Base-by-base conservation (phyloP, 1,140 invertebrate species). In the Antheraea pernyi region DNA sequence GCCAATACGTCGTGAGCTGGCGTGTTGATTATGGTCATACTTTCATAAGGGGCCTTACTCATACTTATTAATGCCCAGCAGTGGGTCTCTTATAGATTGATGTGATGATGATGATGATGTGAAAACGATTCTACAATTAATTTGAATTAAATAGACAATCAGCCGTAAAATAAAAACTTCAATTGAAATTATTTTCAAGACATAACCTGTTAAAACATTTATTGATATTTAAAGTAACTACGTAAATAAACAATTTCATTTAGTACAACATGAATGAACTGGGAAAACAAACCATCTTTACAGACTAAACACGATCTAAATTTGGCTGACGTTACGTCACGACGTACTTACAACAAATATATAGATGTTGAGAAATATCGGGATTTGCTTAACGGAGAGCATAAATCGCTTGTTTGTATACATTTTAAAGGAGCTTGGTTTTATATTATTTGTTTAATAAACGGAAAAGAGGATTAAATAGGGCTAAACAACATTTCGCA, bases 251-350 rank as follows among this genome's bases (percentile, higher is more conserved):
- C 39, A 58, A 30, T 64, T 67, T 11, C 22, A 36, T 39, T 9
- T 19, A 7, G 65, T 62, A 19, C 42, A 72, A 58, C 58, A 62
- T 46, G 39, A 72, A 71, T 69, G 68, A 74, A 65, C 22, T 58
- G 67, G 53, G 60, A 69, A 68, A 76, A 71, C 72, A 71, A 75
- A 72, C 61, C 60, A 16, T 70, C 53, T 70, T 70, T 65, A 69
- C 58, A 70, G 68, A 72, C 68, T 69, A 72, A 75, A 72, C 70
- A 75, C 53, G 65, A 70, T 72, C 68, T 75, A 75, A 65, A 70
- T 75, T 70, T 70, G 65, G 30, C 58, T 64, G 65, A 22, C 61
- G 46, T 75, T 65, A 74, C 72, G 69, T 74, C 68, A 70, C 58
- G 18, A 30, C 6, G 19, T 19, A 36, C 37, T 22, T 8, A 18